Base-by-base conservation (phyloP, 2,888 invertebrate genomes). In the Cephalotes varians region DNA sequence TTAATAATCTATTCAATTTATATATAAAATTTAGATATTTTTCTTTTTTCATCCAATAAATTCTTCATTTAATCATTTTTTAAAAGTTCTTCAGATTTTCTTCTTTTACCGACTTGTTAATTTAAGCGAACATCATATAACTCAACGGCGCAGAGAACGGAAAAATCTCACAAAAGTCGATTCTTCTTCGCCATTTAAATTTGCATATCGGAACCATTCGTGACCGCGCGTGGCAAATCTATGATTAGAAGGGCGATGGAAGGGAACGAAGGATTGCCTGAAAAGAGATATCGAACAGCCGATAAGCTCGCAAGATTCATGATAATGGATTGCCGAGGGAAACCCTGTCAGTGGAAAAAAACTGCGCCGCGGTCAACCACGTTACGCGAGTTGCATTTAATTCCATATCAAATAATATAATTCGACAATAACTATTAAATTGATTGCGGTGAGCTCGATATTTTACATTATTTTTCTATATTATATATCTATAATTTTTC, bases 181-280 rank as follows among this genome's bases (percentile, higher is more conserved):
- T 40, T 34, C 64, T 71, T 44, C 56, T 82, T 71, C 51, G 44
- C 69, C 72, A 44, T 65, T 84, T 47, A 72, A 34, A 85, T 85
- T 85, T 81, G 81, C 81, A 84, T 85, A 81, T 81, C 72, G 62
- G 54, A 44, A 40, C 1, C 56, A 67, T 84, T 79, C 77, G 79
- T 56, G 60, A 58, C 60, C 62, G 21, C 34, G 69, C 54, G 58
- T 58, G 60, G 76, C 82, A 72, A 84, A 82, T 83, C 79, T 15
- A 21, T 73, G 73, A 82, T 81, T 56, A 64, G 60, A 67, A 54
- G 44, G 44, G 12, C 3, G 47, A 25, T 12, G 40, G n/a, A n/a
- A 44, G 40, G 18, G 64, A 51, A 64, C 60, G 64, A 58, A 73
- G 54, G 58, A 82, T 58, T 51, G 37, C 2, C 3, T 25, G 65